These are phyloP conservation scores for Microtus richardsoni DNA, from an alignment of 2,113 vertebrate species.

Conservation along the genomic window DNA sequence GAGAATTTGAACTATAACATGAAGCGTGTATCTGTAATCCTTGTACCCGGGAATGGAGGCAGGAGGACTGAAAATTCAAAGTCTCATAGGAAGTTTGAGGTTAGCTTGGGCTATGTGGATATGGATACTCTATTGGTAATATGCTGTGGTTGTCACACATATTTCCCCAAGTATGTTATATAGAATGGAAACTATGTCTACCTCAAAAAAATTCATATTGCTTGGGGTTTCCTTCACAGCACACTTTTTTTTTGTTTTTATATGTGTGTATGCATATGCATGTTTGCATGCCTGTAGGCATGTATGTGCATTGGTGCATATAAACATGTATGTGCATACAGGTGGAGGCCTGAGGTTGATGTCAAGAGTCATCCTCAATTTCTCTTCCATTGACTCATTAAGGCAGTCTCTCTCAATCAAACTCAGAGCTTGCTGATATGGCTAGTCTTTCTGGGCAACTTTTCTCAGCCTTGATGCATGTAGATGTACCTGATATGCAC, in stretches of 20 bases:
- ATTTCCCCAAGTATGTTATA: neutral
- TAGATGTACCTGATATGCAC: rapidly evolving
- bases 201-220: neutral
- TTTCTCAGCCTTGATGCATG: rapidly evolving
- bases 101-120: neutral
- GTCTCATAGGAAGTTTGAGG: neutral
- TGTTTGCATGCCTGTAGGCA: neutral
- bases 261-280: neutral
- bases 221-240: neutral
- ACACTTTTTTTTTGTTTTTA: neutral
- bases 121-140: neutral
- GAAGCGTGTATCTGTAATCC: neutral
- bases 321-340: neutral
- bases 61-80: neutral
- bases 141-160: neutral
- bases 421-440: neutral
- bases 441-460: neutral
- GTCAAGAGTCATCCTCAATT: neutral
- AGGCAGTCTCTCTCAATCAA: neutral
- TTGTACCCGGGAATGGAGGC: neutral
- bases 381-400: neutral
- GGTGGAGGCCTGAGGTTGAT: neutral
- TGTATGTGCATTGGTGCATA: neutral
- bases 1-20: neutral
- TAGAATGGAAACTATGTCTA: neutral